These are phyloP conservation scores for Drosophila prolongata DNA, from an alignment of 2,888 invertebrate species.

Conservation along the genomic window DNA sequence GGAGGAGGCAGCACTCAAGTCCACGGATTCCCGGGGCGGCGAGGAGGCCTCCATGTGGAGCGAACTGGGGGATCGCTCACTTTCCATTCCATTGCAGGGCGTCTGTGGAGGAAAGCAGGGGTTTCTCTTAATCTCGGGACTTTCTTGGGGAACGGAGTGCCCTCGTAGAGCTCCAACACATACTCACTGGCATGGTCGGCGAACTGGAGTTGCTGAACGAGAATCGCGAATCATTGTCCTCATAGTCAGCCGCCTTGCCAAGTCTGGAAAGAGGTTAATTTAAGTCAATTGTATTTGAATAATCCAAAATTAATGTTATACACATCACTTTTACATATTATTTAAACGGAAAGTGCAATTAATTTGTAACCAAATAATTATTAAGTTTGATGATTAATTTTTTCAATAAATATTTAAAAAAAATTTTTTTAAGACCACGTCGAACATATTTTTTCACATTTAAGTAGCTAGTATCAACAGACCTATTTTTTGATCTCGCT, in stretches of 20 bases:
- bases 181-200: constrained; percentile 87
- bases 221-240: constrained; percentile 88
- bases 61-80: constrained; percentile 64
- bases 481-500: no score
- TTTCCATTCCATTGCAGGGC: constrained; percentile 71
- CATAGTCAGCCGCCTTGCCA: constrained; percentile 82
- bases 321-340: no score
- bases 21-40: constrained; percentile 54
- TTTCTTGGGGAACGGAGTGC: constrained; percentile 4
- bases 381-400: no score
- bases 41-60: constrained; percentile 35
- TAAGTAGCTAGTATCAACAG: no score
- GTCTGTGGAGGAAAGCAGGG: constrained; percentile 48
- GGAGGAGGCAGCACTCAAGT: constrained; percentile 41
- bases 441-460: no score
- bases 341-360: no score
- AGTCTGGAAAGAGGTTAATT: constrained; percentile 50
- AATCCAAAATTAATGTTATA: no score
- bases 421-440: no score
- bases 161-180: constrained; percentile 62
- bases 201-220: constrained; percentile 92
- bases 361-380: no score
- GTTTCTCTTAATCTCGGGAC: constrained; percentile 8
- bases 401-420: no score
- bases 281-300: no score